Percentiles rank a stretch among this genome's conserved stretches.
These are phyloP conservation scores for Rhabdornis inornatus DNA, from an alignment of 2,113 vertebrate species.

Conservation along the genomic window DNA sequence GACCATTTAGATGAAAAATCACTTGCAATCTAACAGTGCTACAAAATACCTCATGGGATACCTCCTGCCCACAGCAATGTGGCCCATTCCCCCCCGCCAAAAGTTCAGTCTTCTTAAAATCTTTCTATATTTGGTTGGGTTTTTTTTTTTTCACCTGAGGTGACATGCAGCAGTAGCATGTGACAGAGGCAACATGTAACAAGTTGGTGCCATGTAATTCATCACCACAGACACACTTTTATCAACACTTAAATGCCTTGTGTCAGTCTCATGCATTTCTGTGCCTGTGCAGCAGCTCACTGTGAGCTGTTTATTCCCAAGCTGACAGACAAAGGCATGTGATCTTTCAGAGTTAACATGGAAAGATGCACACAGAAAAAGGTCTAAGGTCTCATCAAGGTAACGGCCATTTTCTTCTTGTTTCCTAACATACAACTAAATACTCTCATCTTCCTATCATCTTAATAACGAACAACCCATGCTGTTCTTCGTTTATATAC, in stretches of 20 bases:
- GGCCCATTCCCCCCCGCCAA: background rate
- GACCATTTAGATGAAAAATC: background rate
- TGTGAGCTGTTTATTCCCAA: background rate
- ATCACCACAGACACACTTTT: background rate
- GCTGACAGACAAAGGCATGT: background rate
- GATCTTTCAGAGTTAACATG: background rate
- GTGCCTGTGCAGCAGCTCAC: background rate
- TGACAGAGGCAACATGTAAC: background rate
- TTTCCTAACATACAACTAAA: background rate
- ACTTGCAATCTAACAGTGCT: background rate
- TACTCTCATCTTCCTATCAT: background rate
- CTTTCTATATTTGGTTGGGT: background rate
- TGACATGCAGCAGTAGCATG: background rate
- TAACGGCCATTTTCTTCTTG: background rate
- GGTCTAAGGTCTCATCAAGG: background rate
- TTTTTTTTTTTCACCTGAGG: background rate
- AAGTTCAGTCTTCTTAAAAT: background rate
- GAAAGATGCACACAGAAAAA: background rate
- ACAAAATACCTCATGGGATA: background rate
- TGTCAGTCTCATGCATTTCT: background rate
- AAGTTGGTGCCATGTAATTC: background rate
- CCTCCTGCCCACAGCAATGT: accelerated
- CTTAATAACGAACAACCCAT: background rate
- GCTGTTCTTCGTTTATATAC: background rate
- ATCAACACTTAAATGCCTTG: background rate